phyloP scores from a whole-genome alignment of 64 coral and sea anemone genomes.

The Exaiptasia diaphana region DNA sequence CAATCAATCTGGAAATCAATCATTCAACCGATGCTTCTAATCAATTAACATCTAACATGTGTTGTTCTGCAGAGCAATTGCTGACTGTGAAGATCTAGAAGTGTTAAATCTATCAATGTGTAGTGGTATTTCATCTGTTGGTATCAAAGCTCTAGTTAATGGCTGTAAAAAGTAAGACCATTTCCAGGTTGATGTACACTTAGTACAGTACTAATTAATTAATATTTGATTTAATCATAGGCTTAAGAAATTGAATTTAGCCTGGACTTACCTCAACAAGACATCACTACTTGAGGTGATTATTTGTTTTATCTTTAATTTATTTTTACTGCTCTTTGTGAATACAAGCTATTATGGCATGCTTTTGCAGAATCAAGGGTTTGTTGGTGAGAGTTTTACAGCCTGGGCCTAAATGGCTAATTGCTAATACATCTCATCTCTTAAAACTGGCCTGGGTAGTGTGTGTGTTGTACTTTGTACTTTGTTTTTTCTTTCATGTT shows the following conservation, averaged over 20 bases:
- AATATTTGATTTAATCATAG: not conserved
- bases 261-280: slow-evolving; percentile 79
- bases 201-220: not conserved
- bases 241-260: slow-evolving; percentile 77
- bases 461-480: no score
- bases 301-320: not conserved
- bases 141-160: slow-evolving; percentile 64
- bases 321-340: no score
- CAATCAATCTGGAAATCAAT: no score
- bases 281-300: slow-evolving; percentile 66
- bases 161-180: slow-evolving; percentile 67
- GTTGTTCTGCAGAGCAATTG: slow-evolving; percentile 58
- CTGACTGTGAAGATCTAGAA: slow-evolving; percentile 55
- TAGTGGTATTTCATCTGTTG: slow-evolving; percentile 62
- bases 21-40: not conserved
- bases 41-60: not conserved
- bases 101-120: slow-evolving; percentile 90
- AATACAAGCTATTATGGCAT: no score
- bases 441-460: no score
- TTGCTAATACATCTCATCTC: no score
- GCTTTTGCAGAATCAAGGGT: no score
- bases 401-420: no score
- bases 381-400: no score
- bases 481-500: no score
- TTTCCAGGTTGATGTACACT: not conserved